These are phyloP conservation scores for Agrochola lychnidis DNA, from an alignment of 2,888 invertebrate species.

Conservation along the genomic window DNA sequence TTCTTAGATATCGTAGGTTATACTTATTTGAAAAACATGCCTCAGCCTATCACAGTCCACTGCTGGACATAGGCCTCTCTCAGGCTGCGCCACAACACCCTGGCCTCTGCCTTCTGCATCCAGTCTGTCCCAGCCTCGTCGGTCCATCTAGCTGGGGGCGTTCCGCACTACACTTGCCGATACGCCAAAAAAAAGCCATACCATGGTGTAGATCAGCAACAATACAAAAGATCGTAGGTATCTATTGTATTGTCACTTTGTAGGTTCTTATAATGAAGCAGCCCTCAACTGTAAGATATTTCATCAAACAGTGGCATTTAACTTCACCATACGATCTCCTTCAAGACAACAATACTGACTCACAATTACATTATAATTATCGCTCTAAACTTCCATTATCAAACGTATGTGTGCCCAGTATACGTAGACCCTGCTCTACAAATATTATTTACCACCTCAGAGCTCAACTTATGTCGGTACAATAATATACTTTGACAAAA, in stretches of 20 bases:
- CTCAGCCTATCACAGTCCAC: too few species aligned
- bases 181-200: background rate
- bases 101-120: too few species aligned
- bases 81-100: too few species aligned
- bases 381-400: conserved; percentile 49
- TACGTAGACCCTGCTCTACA: conserved; percentile 3
- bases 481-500: conserved; percentile 87
- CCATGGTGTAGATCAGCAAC: background rate
- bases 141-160: background rate
- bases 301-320: conserved; percentile 40
- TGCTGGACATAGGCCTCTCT: too few species aligned
- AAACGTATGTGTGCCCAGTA: conserved; percentile 47
- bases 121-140: background rate
- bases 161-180: background rate
- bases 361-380: conserved; percentile 59
- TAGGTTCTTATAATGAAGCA: background rate
- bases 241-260: background rate
- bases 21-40: too few species aligned
- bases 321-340: conserved; percentile 6
- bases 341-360: conserved; percentile 30
- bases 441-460: background rate
- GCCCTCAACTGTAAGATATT: background rate
- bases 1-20: too few species aligned
- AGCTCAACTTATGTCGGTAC: conserved; percentile 74
- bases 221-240: background rate